phyloP scores from a whole-genome alignment of 2,888 invertebrate genomes.

The Drosophila putrida region DNA sequence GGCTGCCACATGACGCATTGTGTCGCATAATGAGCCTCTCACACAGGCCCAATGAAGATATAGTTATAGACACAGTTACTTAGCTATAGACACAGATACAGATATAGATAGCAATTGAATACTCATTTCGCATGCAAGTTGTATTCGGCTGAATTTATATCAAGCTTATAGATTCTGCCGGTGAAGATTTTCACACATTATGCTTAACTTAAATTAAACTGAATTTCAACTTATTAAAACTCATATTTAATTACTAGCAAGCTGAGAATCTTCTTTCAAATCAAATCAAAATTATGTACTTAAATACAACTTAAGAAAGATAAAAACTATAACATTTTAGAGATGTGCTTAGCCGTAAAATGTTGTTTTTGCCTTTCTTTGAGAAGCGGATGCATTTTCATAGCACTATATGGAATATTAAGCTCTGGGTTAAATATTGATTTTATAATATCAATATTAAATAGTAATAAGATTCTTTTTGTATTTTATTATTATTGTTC shows the following conservation, averaged over 20 bases:
- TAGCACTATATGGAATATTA: constrained; percentile 4
- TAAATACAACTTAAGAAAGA: neutral
- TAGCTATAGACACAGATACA: neutral
- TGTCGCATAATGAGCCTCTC: constrained; percentile 47
- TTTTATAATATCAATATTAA: constrained; percentile 12
- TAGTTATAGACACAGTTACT: constrained; percentile 6
- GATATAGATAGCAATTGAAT: constrained; percentile 6
- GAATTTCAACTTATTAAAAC: neutral
- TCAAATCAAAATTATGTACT: constrained; percentile 8
- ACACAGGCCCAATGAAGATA: constrained; percentile 14
- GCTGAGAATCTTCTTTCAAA: constrained; percentile 3
- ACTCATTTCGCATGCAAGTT: constrained; percentile 57
- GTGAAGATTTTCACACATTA: neutral
- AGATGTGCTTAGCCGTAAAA: neutral
- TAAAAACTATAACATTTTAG: neutral
- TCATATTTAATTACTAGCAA: neutral
- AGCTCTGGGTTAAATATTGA: constrained; percentile 12
- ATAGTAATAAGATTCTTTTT: neutral
- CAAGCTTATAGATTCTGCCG: constrained; percentile 10
- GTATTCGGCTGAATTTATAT: constrained; percentile 52
- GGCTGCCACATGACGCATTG: constrained; percentile 24
- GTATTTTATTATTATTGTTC: neutral
- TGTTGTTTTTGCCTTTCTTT: constrained; percentile 3
- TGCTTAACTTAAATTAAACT: neutral
- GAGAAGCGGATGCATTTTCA: constrained; percentile 9